Conservation (phyloP, 2,113 vertebrate species). For the Nerophis ophidion region DNA sequence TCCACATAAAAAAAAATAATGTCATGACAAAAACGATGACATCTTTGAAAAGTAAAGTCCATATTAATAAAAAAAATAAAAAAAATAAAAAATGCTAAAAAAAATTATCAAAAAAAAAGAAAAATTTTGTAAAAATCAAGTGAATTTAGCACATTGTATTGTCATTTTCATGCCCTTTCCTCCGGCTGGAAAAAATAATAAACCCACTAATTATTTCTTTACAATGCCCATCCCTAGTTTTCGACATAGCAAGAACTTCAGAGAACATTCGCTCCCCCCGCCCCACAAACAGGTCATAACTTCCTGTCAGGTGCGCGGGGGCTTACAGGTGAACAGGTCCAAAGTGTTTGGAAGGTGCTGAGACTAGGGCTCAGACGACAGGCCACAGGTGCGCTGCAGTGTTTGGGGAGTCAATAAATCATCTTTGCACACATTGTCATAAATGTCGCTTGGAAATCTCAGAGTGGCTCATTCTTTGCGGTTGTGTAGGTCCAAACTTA, state of each 20-base stretch:
- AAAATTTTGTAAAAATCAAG: too few species aligned
- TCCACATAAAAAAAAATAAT: too few species aligned
- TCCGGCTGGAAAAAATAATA: too few species aligned
- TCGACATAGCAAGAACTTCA: slow-evolving; percentile 41
- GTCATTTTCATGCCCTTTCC: too few species aligned
- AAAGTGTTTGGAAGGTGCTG: slow-evolving; percentile 53
- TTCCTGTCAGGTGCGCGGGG: slow-evolving; percentile 30
- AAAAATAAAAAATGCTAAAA: too few species aligned
- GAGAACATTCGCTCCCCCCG: slow-evolving; percentile 45
- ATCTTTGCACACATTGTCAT: slow-evolving; percentile 44
- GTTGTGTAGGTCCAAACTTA: slow-evolving; percentile 68
- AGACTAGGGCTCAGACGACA: slow-evolving; percentile 44
- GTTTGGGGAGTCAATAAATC: slow-evolving; percentile 11
- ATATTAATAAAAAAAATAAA: too few species aligned
- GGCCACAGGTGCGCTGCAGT: slow-evolving; percentile 35
- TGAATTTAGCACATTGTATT: too few species aligned
- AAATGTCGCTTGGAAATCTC: slow-evolving; percentile 48
- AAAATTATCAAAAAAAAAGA: too few species aligned
- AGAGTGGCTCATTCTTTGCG: slow-evolving; percentile 39
- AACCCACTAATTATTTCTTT: too few species aligned
- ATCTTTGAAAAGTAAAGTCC: too few species aligned
- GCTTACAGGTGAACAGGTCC: slow-evolving; percentile 33
- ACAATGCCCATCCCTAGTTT: slow-evolving; percentile 21
- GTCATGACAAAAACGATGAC: too few species aligned
- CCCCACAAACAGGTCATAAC: slow-evolving; percentile 18